phyloP scores from a whole-genome alignment of 2,797 vertebrate species.

The Hypotaenidia okinawae region DNA sequence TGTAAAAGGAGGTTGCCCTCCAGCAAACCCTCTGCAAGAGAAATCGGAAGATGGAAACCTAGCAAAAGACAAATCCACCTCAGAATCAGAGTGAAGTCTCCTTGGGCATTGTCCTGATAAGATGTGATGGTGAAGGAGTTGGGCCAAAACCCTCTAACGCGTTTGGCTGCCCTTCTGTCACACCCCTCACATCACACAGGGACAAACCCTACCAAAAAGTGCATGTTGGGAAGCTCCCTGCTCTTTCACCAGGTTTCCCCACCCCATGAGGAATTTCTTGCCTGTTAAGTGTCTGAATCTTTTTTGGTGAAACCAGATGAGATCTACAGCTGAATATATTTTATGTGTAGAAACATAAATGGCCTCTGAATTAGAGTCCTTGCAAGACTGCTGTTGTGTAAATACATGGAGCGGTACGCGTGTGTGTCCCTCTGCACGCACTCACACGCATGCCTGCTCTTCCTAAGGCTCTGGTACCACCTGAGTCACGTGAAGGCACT shows the following conservation, averaged over 20 bases:
- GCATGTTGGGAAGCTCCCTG: background rate
- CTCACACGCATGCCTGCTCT: background rate
- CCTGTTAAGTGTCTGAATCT: background rate
- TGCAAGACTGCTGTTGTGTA: background rate
- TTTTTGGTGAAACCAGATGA: background rate
- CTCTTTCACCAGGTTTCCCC: background rate
- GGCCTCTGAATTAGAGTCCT: background rate
- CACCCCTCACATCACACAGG: background rate
- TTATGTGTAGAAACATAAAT: background rate
- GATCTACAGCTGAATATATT: background rate
- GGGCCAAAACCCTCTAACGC: background rate
- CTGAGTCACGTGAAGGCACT: background rate
- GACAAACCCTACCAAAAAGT: background rate
- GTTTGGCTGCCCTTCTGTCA: background rate
- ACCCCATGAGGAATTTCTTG: background rate
- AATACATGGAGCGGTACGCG: background rate
- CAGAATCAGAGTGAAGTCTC: background rate
- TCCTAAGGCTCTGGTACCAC: background rate
- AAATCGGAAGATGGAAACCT: background rate
- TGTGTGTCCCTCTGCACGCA: background rate
- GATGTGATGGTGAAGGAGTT: background rate
- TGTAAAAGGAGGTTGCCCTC: background rate
- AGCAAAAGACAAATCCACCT: background rate
- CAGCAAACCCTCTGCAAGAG: background rate
- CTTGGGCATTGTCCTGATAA: background rate